Evolutionary conservation across 2,797 vertebrate genomes (phyloP), one percentile per base, ranked within the genome.

Genomic region (Hypotaenidia philippensis): DNA sequence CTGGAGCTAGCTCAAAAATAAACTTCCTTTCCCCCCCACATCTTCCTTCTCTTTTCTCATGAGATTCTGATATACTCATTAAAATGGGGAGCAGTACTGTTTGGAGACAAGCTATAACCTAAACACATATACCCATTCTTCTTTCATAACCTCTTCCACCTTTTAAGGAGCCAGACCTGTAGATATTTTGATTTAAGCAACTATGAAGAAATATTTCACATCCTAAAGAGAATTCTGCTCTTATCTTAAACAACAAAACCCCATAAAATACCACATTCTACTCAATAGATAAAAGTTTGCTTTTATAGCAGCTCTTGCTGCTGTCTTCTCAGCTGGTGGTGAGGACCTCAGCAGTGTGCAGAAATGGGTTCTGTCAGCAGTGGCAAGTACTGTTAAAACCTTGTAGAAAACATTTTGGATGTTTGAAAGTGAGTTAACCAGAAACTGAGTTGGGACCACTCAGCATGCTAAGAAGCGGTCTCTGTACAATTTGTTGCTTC

Each of bases 1-100:
- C 27, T 91, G 72, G 68, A 87, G 27, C 68, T 95, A 78, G 38
- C 90, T 96, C 75, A 95, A 74, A 89, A 89, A 91, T 78, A 94
- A 96, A 89, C 47, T 92, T 96, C 34, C 15, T 44, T 86, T 70
- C 83, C 59, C 7, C 8, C 38, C 18, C 27, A 36, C 13, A 36
- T 57, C 55, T 55, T 82, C 41, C 56, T 44, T 85, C 23, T 87
- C 66, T 81, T 89, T 88, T 75, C 53, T 70, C 13, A 40, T 57
- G 31, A 80, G 41, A 77, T 77, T 91, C n/a, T 74, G n/a, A 74
- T 87, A 41, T 9, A 26, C 56, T 53, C 45, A 82, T 84, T 91
- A 50, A 72, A 89, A 79, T 5, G 25, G 9, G 45, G 12, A 82
- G 16, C 18, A 6, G 12, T 34, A 41, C 22, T 59, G 10, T 71